Conservation (phyloP, 2,113 vertebrate species). For the Forbesichthys agassizii region DNA sequence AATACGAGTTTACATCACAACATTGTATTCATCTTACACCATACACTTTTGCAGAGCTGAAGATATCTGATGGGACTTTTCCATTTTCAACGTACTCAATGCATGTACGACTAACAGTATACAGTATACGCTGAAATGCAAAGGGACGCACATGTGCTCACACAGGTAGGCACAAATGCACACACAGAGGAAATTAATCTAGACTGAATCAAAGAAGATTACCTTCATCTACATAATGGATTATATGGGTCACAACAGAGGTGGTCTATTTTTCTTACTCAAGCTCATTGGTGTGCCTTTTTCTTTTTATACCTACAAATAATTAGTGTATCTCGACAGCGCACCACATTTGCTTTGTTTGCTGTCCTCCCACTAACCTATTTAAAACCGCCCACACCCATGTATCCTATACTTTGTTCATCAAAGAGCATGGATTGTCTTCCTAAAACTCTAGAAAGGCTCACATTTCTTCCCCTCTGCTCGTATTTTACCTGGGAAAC, state of each 20-base stretch:
- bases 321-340: constrained; percentile 66
- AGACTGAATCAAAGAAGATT: constrained; percentile 41
- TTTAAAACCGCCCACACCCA: constrained; percentile 59
- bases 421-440: neutral
- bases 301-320: constrained; percentile 75
- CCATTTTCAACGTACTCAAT: constrained; percentile 14
- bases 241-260: constrained; percentile 73
- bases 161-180: neutral
- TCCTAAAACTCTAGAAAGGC: constrained; percentile 20
- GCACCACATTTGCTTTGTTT: constrained; percentile 51
- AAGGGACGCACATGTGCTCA: constrained; percentile 20
- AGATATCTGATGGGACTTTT: constrained; percentile 31
- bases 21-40: neutral
- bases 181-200: constrained; percentile 22
- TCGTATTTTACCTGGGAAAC: constrained; percentile 4
- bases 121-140: constrained; percentile 6
- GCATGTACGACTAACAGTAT: neutral
- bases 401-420: constrained; percentile 20
- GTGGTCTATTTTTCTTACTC: constrained; percentile 76
- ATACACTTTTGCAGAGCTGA: neutral
- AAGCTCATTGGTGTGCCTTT: constrained; percentile 63
- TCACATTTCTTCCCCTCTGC: constrained; percentile 29
- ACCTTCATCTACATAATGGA: constrained; percentile 70
- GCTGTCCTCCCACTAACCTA: constrained; percentile 68
- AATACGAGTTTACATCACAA: constrained; percentile 8